Base-by-base conservation (phyloP, 2,113 vertebrate species). In the Cyphotilapia sp. region DNA sequence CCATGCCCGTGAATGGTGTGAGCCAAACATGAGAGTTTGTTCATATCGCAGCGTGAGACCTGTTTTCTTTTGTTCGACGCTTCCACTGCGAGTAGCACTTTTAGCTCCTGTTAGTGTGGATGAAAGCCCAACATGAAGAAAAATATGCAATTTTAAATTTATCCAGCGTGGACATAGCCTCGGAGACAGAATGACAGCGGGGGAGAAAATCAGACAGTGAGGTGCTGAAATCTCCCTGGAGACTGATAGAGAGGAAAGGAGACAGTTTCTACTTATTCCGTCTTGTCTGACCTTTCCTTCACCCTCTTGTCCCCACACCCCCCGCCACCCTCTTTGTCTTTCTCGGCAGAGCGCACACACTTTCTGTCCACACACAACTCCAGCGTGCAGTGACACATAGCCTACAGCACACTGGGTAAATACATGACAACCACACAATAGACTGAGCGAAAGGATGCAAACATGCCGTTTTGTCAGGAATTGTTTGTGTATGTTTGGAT, bases 271-370 rank as follows among this genome's bases (percentile, higher is more conserved):
- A 81, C 81, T 88, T 80, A 49, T 82, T 71, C 63, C 63, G 47
- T 63, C 56, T 81, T 12, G 19, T 83, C 85, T 92, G 93, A 94
- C 91, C 93, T 85, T 85, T 89, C 22, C 13, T 81, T 90, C 89
- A 86, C 82, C 89, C 78, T 24, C 22, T 51, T 35, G 22, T 78
- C 87, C 40, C 27, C 42, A 5, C 27, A 53, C 35, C 5, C 51
- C 40, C 24, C 2, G 1, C 40, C 14, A 42, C 22, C 63, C 47
- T 6, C 27, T 78, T 42, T 85, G n/a, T 69, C 38, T 45, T 66
- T 83, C 10, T 56, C 47, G 1, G 57, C 47, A 81, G 31, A 51
- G 51, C 49, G 47, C 56, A 82, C 42, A 85, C 81, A 84, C 74
- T 71, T 49, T 22, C 12, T 74, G 76, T 80, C 84, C 83, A 29